Evolutionary conservation across 2,888 invertebrate genomes (phyloP).

Genomic region (Linnaemya vulpina): DNA sequence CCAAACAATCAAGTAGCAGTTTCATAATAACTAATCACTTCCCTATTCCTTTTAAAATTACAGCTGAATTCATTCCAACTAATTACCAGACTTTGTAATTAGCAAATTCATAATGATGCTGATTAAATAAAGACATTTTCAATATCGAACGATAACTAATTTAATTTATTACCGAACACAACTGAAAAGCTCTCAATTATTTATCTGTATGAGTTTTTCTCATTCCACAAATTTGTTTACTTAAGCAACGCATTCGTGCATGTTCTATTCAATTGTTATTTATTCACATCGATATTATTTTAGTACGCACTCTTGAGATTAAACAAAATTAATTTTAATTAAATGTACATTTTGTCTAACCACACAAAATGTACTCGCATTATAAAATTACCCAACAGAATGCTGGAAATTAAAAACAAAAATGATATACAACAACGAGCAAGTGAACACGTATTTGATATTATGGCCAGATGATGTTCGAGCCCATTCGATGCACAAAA

Average conservation of each 20-base stretch:
- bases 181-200: not conserved
- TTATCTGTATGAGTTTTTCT: not conserved
- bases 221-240: not conserved
- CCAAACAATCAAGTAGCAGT: not conserved
- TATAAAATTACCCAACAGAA: constrained; percentile 66
- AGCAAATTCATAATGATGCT: not conserved
- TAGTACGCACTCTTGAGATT: constrained; percentile 34
- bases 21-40: not conserved
- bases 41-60: not conserved
- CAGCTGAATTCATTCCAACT: not conserved
- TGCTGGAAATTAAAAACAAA: not conserved
- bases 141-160: not conserved
- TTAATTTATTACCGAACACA: constrained; percentile 8
- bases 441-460: constrained; percentile 57
- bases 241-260: not conserved
- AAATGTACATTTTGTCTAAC: constrained; percentile 67
- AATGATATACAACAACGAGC: not conserved
- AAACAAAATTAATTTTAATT: constrained; percentile 69
- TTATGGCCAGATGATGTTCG: constrained; percentile 64
- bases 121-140: constrained; percentile 11
- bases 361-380: constrained; percentile 65
- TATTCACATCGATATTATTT: constrained; percentile 22
- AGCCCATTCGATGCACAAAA: constrained; percentile 13
- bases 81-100: not conserved
- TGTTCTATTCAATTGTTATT: constrained; percentile 26